phyloP scores from a whole-genome alignment of 2,888 invertebrate species.

The Belgica antarctica region DNA sequence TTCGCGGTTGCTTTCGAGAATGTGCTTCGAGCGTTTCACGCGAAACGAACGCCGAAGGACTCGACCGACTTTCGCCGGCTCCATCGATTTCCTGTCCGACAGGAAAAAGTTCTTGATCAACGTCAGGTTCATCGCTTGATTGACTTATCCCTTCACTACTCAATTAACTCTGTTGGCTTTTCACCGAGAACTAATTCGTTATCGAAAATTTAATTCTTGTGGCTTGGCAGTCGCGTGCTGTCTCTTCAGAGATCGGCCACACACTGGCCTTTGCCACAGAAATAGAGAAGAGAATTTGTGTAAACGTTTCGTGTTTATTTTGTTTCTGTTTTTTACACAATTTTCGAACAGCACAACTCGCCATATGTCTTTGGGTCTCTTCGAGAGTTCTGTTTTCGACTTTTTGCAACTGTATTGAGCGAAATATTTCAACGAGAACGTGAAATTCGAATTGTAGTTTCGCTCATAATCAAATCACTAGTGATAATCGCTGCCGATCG shows the following conservation, averaged over 20 bases:
- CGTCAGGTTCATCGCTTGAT: conserved; percentile 19
- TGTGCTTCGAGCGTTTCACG: conserved; percentile 72
- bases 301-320: conserved; percentile 17
- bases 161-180: background rate
- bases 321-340: conserved; percentile 13
- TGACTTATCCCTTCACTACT: background rate
- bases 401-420: conserved; percentile 5
- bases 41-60: conserved; percentile 62
- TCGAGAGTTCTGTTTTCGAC: background rate
- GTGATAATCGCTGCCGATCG: background rate
- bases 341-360: background rate
- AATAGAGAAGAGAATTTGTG: no score
- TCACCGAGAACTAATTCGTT: background rate
- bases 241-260: background rate
- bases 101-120: conserved; percentile 32
- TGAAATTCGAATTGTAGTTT: background rate
- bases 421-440: conserved; percentile 1
- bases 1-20: conserved; percentile 66
- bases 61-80: conserved; percentile 15
- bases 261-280: conserved; percentile 27
- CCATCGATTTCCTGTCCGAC: conserved; percentile 24
- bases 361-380: conserved; percentile 15
- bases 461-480: background rate
- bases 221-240: background rate
- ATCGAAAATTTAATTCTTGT: background rate